Evolutionary conservation across 1,140 invertebrate genomes (phyloP).

Genomic region (Sarcophaga bullata): DNA sequence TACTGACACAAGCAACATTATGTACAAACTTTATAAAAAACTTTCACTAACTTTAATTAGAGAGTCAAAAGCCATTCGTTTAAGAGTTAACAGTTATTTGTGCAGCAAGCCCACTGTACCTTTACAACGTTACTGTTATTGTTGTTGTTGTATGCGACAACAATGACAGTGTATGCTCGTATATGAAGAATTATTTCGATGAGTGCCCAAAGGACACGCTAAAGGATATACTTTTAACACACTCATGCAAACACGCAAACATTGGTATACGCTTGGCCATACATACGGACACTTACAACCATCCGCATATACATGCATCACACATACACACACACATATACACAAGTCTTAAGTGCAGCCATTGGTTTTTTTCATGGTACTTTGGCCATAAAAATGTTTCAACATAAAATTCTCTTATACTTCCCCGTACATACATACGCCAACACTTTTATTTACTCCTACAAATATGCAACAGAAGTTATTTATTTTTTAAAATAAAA

Average conservation of each 20-base stretch:
- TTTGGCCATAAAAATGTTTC: constrained; percentile 3
- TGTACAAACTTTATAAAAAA: no score
- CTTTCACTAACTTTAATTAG: no score
- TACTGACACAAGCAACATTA: no score
- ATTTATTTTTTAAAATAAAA: no score
- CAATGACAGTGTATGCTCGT: constrained; percentile 30
- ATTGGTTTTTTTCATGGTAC: constrained; percentile 13
- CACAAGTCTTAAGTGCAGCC: neutral
- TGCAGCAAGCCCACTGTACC: neutral
- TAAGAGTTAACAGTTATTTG: no score
- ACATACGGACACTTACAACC: neutral
- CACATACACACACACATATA: neutral
- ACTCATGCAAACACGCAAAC: neutral
- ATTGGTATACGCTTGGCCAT: neutral
- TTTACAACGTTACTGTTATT: neutral
- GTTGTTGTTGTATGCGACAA: neutral
- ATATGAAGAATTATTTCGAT: constrained; percentile 64
- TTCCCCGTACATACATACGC: no score
- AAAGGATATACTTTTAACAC: constrained; percentile 47
- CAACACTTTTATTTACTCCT: no score
- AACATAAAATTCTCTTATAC: neutral
- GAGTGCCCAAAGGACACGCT: constrained; percentile 53
- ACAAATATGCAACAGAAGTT: no score
- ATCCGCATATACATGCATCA: neutral
- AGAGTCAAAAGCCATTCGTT: no score